phyloP scores from a whole-genome alignment of 2,888 invertebrate genomes.

The Cabera pusaria region DNA sequence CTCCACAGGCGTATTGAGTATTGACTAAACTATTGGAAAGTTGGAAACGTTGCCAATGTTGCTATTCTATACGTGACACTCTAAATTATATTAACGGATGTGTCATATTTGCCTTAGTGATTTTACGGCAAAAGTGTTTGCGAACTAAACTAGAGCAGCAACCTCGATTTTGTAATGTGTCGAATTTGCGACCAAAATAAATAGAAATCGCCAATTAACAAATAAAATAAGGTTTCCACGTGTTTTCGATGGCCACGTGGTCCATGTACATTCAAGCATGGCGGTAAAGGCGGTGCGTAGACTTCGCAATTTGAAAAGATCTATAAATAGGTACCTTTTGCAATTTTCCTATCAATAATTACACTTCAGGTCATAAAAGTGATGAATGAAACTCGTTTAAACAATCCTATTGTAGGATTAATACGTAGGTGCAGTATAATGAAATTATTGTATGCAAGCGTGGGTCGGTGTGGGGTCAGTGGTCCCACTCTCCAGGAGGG shows the following conservation, averaged over 20 bases:
- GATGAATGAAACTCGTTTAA: slow-evolving; percentile 25
- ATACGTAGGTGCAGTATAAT: slow-evolving; percentile 33
- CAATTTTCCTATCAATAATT: too few relatives aligned
- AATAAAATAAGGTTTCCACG: slow-evolving; percentile 12
- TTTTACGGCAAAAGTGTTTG: too few relatives aligned
- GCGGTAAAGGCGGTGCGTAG: too few relatives aligned
- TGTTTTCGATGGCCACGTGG: slow-evolving; percentile 19
- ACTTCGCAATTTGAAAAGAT: too few relatives aligned
- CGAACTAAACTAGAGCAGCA: too few relatives aligned
- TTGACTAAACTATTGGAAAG: slow-evolving; percentile 16
- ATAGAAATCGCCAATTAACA: slow-evolving; percentile 6
- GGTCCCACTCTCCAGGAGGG: slow-evolving; percentile 11
- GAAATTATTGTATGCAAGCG: slow-evolving; percentile 43
- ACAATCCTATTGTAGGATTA: slow-evolving; percentile 14
- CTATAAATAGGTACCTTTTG: too few relatives aligned
- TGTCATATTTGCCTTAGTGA: too few relatives aligned
- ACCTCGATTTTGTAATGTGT: too few relatives aligned
- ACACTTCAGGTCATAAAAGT: too few relatives aligned
- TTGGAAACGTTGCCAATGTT: too few relatives aligned
- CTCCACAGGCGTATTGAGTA: slow-evolving; percentile 9
- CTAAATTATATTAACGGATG: slow-evolving; percentile 3
- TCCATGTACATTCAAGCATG: neutral
- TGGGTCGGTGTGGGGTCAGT: slow-evolving; percentile 10
- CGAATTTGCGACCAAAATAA: too few relatives aligned
- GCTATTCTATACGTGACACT: slow-evolving; percentile 17